Evolutionary conservation across 2,113 vertebrate genomes (phyloP), one percentile per base, ranked within the genome.

Genomic region (Xyrauchen texanus): DNA sequence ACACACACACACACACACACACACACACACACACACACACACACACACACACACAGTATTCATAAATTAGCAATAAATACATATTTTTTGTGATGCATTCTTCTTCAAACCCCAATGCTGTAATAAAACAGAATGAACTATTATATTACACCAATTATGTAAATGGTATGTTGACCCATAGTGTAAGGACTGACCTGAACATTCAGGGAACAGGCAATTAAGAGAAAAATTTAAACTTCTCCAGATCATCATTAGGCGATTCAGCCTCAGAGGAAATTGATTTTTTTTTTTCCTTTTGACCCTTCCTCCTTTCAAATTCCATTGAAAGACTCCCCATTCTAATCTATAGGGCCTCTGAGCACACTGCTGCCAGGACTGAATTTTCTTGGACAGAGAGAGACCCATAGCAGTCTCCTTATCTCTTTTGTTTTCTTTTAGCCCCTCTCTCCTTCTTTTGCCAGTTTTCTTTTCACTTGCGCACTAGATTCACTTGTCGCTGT

Each of bases 181-280:
- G 69, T 79, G 12, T 55, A 69, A 68, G 64, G n/a, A 58, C 72
- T 45, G 72, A 78, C 78, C 76, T 79, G 55, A 51, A 67, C 84
- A 80, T 81, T 84, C 82, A 75, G 58, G 34, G 75, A 90, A 89
- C 86, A 91, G 89, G 90, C 91, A 93, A 93, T 93, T 91, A 92
- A 84, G 89, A 87, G 84, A 89, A 91, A 93, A 92, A 92, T 91
- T 86, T 87, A 86, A 86, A 90, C 89, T 91, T 88, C 87, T 89
- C 86, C 82, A 90, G 88, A 88, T 88, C 89, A 89, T 91, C 90
- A 93, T 93, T 92, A 93, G 89, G 88, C 85, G 82, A 86, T 88
- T 84, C 88, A 83, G 85, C 83, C 86, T 89, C 88, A 84, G 89
- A 86, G 88, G 89, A 93, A 92, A 93, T 92, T 91, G 92, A 92